Base-by-base conservation (phyloP, 92 coral and sea anemone species). In the Scolanthus callimorphus region DNA sequence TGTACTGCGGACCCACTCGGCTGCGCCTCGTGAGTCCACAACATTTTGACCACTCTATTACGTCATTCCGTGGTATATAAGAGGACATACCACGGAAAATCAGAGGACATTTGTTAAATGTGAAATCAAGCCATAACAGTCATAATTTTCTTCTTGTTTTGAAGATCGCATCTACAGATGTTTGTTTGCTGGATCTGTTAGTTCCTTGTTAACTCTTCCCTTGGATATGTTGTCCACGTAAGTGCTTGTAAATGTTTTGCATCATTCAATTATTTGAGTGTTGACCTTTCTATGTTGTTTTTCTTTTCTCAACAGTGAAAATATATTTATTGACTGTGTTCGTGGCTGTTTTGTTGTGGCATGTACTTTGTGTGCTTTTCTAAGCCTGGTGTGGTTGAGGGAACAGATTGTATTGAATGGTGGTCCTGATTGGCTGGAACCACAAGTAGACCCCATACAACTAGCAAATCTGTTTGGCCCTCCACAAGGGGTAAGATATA, bases 261-360 rank as follows among this genome's bases (percentile, higher is more conserved):
- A n/a, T n/a, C n/a, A n/a, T n/a, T n/a, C n/a, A n/a, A n/a, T n/a
- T n/a, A n/a, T n/a, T n/a, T n/a, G n/a, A n/a, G n/a, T n/a, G n/a
- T n/a, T n/a, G n/a, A n/a, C n/a, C n/a, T n/a, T n/a, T n/a, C n/a
- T n/a, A n/a, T n/a, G n/a, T n/a, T n/a, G n/a, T n/a, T n/a, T n/a
- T 25, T 19, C 0, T 19, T 55, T 58, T 49, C 67, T 17, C 54
- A 74, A 17, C 73, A 86, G 97, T 20, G 97, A 91, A 60, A 88
- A 91, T 71, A 57, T 91, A 30, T 69, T 88, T 29, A 59, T 90
- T 44, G 97, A 91, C 78, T 91, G 97, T 67, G 69, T 91, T 60
- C 82, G 88, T 67, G 97, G 97, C 15, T 87, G 97, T 77, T 91
- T 91, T 84, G 97, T 91, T n/a, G 97, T 91, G 54, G 97, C 97